phyloP scores from a whole-genome alignment of 64 coral and sea anemone species.

The Anthopleura sola region DNA sequence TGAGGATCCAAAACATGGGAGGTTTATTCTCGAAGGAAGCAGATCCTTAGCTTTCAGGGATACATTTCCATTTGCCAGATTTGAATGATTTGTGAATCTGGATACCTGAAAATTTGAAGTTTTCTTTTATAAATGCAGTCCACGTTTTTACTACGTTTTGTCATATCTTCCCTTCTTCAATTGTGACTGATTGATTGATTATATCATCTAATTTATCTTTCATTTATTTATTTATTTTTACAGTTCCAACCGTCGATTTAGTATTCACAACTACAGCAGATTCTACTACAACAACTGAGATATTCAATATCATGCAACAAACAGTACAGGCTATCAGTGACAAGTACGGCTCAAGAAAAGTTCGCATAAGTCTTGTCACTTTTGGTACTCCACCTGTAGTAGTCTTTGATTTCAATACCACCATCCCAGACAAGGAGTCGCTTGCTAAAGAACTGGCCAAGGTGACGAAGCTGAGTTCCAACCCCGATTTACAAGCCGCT shows the following conservation, averaged over 20 bases:
- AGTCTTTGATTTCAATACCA: slow-evolving; percentile 22
- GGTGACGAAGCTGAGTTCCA: neutral
- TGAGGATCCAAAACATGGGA: too few relatives aligned
- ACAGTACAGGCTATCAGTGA: slow-evolving; percentile 17
- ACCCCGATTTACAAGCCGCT: slow-evolving; percentile 19
- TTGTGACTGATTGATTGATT: neutral
- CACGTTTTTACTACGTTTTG: too few relatives aligned
- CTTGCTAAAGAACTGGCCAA: neutral
- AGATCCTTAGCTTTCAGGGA: too few relatives aligned
- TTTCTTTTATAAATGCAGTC: neutral
- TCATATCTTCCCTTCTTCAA: too few relatives aligned
- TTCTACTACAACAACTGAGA: neutral
- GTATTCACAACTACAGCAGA: slow-evolving; percentile 29
- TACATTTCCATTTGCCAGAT: too few relatives aligned
- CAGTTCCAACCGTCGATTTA: slow-evolving; percentile 37
- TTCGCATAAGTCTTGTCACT: slow-evolving; percentile 20
- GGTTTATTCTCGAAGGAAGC: neutral
- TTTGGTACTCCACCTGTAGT: slow-evolving; percentile 7
- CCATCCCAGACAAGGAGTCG: slow-evolving; percentile 19
- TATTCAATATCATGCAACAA: slow-evolving; percentile 29
- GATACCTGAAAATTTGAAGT: neutral
- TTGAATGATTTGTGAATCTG: neutral
- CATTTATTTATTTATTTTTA: neutral
- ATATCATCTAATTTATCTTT: neutral
- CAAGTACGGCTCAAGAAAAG: slow-evolving; percentile 30